Evolutionary conservation across 92 coral and sea anemone species (phyloP).

Genomic region (Montipora capitata): DNA sequence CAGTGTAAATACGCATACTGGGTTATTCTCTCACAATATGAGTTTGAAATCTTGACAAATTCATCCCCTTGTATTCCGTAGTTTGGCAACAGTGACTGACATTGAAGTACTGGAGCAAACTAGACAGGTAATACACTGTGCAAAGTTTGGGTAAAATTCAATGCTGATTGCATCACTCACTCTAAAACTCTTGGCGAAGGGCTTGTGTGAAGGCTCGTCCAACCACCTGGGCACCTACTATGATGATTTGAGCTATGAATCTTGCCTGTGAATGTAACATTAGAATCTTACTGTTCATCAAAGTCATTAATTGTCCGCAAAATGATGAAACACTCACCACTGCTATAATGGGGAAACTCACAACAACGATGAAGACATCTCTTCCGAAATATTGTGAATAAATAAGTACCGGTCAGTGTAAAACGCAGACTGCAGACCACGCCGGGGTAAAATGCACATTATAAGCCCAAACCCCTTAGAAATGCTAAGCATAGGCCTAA

Average conservation of each 20-base stretch:
- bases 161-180: conserved; percentile 77
- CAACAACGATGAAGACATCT: background rate
- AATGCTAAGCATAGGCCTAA: no score
- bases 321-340: conserved; percentile 26
- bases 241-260: conserved; percentile 94
- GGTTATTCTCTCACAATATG: background rate
- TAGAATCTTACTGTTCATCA: background rate
- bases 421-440: no score
- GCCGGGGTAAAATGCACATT: no score
- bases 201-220: conserved; percentile 99
- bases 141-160: background rate
- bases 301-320: background rate
- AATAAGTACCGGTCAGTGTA: conserved; percentile 24
- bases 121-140: background rate
- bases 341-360: background rate
- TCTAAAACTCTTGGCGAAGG: conserved; percentile 96
- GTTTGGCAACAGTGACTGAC: background rate
- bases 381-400: background rate
- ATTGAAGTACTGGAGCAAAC: background rate
- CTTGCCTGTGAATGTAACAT: conserved; percentile 74
- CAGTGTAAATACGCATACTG: no score
- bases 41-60: background rate
- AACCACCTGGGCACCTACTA: conserved; percentile 97
- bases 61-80: background rate
- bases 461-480: no score